Conservation (phyloP, 2,113 vertebrate species). For the Mormoops blainvillei region DNA sequence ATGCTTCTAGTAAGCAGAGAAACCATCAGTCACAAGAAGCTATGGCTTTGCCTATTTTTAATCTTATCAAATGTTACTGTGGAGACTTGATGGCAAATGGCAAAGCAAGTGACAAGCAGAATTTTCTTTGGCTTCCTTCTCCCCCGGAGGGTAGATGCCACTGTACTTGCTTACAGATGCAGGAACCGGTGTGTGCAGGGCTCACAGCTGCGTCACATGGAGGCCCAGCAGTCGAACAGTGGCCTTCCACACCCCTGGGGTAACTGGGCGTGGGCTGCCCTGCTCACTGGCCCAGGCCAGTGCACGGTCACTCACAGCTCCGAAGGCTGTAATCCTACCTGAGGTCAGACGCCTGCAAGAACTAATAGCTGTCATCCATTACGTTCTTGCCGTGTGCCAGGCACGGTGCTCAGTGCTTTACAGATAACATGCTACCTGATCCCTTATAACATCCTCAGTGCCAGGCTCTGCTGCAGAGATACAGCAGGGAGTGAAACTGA, state of each 20-base stretch:
- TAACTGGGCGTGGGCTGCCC: too few species aligned
- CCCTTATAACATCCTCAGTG: neutral
- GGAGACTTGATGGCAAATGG: neutral
- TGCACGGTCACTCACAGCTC: neutral
- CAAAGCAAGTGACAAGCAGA: neutral
- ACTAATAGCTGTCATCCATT: neutral
- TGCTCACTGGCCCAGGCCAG: too few species aligned
- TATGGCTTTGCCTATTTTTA: neutral
- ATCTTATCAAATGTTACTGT: neutral
- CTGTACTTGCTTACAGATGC: neutral
- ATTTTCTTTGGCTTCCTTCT: neutral
- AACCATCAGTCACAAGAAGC: neutral
- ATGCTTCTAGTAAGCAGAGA: neutral
- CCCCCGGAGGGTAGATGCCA: neutral
- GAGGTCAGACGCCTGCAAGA: neutral
- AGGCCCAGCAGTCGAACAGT: neutral
- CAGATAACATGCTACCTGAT: rapidly evolving
- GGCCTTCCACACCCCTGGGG: neutral
- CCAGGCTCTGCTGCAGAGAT: neutral
- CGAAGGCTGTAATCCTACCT: neutral
- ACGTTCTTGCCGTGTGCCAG: rapidly evolving
- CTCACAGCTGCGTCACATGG: neutral
- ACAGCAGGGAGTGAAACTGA: neutral
- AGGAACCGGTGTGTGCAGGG: neutral
- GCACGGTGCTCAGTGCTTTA: neutral